Evolutionary conservation across 2,797 vertebrate genomes (phyloP), one percentile per base, ranked within the genome.

Genomic region (Helostoma temminkii): DNA sequence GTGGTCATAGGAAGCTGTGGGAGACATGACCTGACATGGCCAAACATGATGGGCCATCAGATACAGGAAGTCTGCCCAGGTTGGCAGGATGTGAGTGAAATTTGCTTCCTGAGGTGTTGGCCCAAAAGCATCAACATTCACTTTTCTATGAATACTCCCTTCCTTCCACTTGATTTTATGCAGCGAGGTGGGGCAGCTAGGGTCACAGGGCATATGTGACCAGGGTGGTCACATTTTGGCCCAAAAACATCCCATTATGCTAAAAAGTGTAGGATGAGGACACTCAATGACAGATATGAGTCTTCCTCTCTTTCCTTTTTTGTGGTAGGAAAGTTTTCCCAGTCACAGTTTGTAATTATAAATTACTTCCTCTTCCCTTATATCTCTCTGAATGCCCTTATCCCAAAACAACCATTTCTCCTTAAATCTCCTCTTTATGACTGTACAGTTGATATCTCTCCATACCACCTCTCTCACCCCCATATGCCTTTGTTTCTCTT

Each of bases 21-120:
- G 84, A 81, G 76, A 77, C 68, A 0, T 80, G 82, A 87, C 87
- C 83, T 49, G 82, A 89, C 84, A 76, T 11, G 68, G 53, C 56
- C 57, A 11, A 65, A 80, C 81, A 57, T 3, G 73, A 82, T 79
- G 62, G 69, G 80, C 62, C 37, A 21, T n/a, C 59, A 58, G 36
- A 55, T 1, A 37, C 74, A 85, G 90, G 88, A 89, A 83, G 82
- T 43, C 32, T 5, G 36, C 34, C 74, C 85, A 88, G 89, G 89
- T 87, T 89, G 85, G 76, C 81, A 89, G 90, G 90, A 92, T 79
- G 86, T 18, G 59, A 78, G 78, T 2, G 74, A 75, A 71, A 80
- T n/a, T 37, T 22, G 54, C 83, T 88, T 86, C 86, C 85, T 62
- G 61, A 49, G 47, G 63, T 11, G 24, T 61, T 49, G 49, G 21